These are phyloP conservation scores for Agriopis leucophaearia DNA, from an alignment of 2,888 invertebrate species.

Conservation along the genomic window DNA sequence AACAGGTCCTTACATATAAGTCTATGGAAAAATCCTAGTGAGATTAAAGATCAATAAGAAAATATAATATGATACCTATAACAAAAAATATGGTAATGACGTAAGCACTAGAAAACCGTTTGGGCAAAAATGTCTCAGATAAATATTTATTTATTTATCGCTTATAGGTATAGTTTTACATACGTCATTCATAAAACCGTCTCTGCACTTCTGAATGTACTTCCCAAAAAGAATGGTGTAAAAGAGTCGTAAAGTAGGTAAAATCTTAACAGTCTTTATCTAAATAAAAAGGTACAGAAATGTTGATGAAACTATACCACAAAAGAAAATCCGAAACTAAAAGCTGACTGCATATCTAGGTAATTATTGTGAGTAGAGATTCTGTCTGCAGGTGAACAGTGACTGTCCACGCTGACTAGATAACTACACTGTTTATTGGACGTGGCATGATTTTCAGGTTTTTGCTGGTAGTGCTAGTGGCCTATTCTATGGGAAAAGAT, in stretches of 20 bases:
- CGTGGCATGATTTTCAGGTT: slow-evolving; percentile 53
- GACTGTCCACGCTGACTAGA: slow-evolving; percentile 54
- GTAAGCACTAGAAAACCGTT: too few species aligned
- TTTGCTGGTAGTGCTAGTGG: slow-evolving; percentile 46
- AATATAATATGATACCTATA: too few species aligned
- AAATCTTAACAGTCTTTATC: neutral
- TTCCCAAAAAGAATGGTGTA: too few species aligned
- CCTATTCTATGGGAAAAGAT: slow-evolving; percentile 43
- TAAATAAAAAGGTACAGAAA: neutral
- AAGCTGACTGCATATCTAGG: neutral
- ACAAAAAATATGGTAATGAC: too few species aligned
- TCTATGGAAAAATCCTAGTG: too few species aligned
- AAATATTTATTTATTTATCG: too few species aligned
- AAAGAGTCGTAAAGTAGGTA: neutral
- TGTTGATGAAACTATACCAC: neutral
- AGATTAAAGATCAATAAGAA: too few species aligned
- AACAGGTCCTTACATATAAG: neutral
- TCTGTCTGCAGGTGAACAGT: slow-evolving; percentile 13
- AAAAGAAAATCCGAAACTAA: neutral
- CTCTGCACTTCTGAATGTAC: too few species aligned
- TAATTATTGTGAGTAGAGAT: neutral
- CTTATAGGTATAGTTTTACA: too few species aligned
- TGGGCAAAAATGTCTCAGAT: too few species aligned
- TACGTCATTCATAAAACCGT: too few species aligned
- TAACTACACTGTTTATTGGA: slow-evolving; percentile 63